Evolutionary conservation across 2,888 invertebrate species (phyloP).

Genomic region (Calameuta pallipes): DNA sequence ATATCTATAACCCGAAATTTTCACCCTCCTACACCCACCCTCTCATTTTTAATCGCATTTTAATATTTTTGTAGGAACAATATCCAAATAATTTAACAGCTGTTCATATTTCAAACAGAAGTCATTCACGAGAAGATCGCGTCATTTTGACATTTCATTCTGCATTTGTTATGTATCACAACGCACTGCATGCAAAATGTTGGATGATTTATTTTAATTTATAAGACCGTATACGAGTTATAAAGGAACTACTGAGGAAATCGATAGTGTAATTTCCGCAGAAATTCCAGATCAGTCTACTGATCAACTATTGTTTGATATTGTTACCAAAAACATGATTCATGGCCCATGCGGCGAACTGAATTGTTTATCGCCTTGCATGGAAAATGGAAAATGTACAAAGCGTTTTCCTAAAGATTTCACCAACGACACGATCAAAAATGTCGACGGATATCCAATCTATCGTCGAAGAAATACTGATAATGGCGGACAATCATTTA

Average conservation of each 20-base stretch:
- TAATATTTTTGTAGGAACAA: too few relatives aligned
- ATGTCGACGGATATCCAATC: conserved; percentile 43
- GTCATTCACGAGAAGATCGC: too few relatives aligned
- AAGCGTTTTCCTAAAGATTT: conserved; percentile 41
- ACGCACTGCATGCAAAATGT: too few relatives aligned
- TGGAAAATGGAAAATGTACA: conserved; percentile 55
- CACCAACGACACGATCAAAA: conserved; percentile 37
- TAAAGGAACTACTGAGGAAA: conserved; percentile 40
- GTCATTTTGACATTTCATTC: too few relatives aligned
- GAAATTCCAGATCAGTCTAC: conserved; percentile 41
- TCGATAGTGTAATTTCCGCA: conserved; percentile 38
- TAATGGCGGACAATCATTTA: conserved; percentile 31
- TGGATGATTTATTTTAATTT: too few relatives aligned
- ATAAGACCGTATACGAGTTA: too few relatives aligned
- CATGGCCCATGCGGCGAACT: conserved; percentile 63
- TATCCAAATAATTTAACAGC: too few relatives aligned
- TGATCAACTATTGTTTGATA: conserved; percentile 38
- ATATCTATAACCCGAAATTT: too few relatives aligned
- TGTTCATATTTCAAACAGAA: too few relatives aligned
- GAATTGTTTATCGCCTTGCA: conserved; percentile 58
- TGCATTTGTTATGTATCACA: too few relatives aligned
- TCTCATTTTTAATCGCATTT: too few relatives aligned
- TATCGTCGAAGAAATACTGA: conserved; percentile 35
- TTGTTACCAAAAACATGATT: conserved; percentile 59
- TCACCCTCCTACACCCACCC: too few relatives aligned